These are phyloP conservation scores for Oncorhynchus gorbuscha DNA, from an alignment of 2,113 vertebrate species.

Conservation along the genomic window DNA sequence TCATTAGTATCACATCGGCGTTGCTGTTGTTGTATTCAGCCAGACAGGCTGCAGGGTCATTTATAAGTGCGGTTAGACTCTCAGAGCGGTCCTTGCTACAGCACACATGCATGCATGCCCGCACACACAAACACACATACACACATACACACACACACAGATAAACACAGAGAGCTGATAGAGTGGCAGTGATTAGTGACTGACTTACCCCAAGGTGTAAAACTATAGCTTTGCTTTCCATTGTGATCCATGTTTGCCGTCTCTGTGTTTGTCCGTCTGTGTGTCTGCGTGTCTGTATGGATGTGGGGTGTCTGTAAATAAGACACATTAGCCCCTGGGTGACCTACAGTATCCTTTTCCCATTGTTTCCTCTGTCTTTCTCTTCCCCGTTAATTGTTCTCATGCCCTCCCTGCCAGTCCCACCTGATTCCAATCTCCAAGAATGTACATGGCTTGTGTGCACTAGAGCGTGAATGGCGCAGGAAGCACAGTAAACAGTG, in stretches of 20 bases:
- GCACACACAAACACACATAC: not conserved
- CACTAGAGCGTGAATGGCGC: no score
- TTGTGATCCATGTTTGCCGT: not conserved
- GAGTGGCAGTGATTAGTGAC: not conserved
- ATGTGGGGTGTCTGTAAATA: not conserved
- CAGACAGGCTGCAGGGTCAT: slow-evolving; percentile 8
- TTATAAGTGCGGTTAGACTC: not conserved
- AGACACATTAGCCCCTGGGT: slow-evolving; percentile 32
- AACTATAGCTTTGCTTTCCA: not conserved
- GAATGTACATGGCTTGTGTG: no score
- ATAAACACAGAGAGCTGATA: not conserved
- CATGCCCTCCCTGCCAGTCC: slow-evolving; percentile 18
- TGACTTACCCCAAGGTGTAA: not conserved
- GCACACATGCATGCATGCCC: not conserved
- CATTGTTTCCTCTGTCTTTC: not conserved
- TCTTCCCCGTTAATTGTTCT: slow-evolving; percentile 33
- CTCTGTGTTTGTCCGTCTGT: not conserved
- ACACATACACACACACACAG: not conserved
- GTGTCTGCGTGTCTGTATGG: not conserved
- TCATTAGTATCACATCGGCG: slow-evolving; percentile 31
- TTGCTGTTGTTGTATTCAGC: slow-evolving; percentile 27
- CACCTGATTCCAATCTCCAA: slow-evolving; percentile 23
- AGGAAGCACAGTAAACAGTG: slow-evolving; percentile 34
- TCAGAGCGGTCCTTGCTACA: slow-evolving; percentile 1
- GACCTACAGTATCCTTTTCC: slow-evolving; percentile 7